phyloP scores from a whole-genome alignment of 2,113 vertebrate species.

The Ammospiza caudacuta region DNA sequence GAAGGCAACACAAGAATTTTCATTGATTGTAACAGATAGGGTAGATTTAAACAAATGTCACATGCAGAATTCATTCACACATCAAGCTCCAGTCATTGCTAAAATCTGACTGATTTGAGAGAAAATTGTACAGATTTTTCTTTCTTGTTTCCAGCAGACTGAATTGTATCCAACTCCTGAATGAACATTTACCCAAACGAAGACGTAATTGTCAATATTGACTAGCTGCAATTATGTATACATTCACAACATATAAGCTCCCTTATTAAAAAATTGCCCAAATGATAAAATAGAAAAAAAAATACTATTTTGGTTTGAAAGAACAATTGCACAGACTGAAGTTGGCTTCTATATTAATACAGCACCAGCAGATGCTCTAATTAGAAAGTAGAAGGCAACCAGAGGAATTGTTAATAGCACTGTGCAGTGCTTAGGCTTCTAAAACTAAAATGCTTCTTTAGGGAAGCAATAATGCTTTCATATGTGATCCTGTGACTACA shows the following conservation, averaged over 20 bases:
- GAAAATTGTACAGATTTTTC: not conserved
- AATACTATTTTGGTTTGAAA: not conserved
- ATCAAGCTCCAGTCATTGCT: not conserved
- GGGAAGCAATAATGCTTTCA: not conserved
- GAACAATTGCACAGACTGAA: not conserved
- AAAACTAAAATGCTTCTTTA: not conserved
- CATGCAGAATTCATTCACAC: not conserved
- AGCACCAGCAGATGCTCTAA: not conserved
- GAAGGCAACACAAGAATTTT: not conserved
- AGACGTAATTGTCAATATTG: not conserved
- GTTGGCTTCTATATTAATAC: not conserved
- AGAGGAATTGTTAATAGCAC: not conserved
- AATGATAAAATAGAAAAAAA: not conserved
- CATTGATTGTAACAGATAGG: not conserved
- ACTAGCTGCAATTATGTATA: not conserved
- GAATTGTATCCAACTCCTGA: not conserved
- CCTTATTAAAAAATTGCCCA: not conserved
- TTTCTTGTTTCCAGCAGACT: not conserved
- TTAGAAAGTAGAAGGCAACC: constrained; percentile 1
- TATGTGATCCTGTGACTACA: not conserved
- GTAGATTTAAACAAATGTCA: not conserved
- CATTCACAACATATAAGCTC: not conserved
- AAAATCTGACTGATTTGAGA: not conserved
- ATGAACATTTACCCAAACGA: not conserved
- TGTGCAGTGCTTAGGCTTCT: not conserved